Conservation (phyloP, 2,888 invertebrate genomes). For the Apodemia duryi region DNA sequence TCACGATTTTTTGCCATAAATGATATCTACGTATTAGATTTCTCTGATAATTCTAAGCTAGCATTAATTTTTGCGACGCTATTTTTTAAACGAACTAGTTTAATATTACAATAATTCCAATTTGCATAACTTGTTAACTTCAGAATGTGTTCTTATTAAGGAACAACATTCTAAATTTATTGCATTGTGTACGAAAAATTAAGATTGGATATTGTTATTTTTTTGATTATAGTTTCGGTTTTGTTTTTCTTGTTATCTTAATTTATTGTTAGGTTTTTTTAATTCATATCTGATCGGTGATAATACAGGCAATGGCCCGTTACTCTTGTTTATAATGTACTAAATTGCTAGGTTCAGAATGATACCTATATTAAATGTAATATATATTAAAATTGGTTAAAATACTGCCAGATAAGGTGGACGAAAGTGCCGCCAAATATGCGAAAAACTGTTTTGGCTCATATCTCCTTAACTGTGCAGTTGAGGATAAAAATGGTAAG, state of each 20-base stretch:
- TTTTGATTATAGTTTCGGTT: not conserved
- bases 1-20: conserved; percentile 60
- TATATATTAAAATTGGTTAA: too few species aligned
- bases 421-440: too few species aligned
- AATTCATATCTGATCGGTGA: too few species aligned
- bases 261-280: not conserved
- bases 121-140: conserved; percentile 10
- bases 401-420: too few species aligned
- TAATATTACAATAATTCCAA: conserved; percentile 4
- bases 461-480: too few species aligned
- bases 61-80: conserved; percentile 24
- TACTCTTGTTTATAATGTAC: too few species aligned
- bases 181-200: conserved; percentile 8
- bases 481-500: too few species aligned
- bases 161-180: conserved; percentile 13
- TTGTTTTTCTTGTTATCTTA: not conserved
- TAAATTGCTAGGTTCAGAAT: too few species aligned
- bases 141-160: conserved; percentile 11
- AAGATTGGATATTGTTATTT: not conserved
- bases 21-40: conserved; percentile 29
- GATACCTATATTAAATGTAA: too few species aligned
- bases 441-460: too few species aligned
- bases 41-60: conserved; percentile 9
- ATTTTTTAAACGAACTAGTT: conserved; percentile 11
- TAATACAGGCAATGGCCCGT: too few species aligned